These are phyloP conservation scores for Polypedilum vanderplanki DNA, from an alignment of 1,140 invertebrate species.

Conservation along the genomic window DNA sequence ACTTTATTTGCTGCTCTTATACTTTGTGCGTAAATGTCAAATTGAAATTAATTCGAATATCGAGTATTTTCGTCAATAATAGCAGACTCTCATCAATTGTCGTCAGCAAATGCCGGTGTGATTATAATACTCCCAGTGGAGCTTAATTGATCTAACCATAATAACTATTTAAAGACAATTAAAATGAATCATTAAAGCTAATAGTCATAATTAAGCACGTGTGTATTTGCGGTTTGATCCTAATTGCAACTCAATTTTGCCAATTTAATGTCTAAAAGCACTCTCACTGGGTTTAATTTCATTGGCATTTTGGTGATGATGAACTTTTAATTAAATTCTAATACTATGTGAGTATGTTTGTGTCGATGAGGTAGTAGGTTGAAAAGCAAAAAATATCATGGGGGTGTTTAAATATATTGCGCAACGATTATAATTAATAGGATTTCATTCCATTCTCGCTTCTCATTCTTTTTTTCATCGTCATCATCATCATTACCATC, in stretches of 20 bases:
- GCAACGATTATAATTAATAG: constrained; percentile 26
- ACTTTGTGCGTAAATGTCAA: background rate
- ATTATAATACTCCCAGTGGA: background rate
- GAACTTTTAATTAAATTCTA: constrained; percentile 26
- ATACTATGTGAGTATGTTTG: background rate
- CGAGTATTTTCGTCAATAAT: background rate
- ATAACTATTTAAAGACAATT: too few relatives aligned
- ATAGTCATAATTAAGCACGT: too few relatives aligned
- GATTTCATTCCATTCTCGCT: constrained; percentile 3
- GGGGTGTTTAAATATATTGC: background rate
- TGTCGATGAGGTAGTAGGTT: background rate
- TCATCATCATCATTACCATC: background rate
- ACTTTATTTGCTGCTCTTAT: too few relatives aligned
- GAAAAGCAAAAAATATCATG: background rate
- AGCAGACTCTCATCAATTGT: constrained; percentile 7
- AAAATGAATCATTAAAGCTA: too few relatives aligned
- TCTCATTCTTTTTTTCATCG: background rate
- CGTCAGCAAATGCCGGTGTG: background rate
- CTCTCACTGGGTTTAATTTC: background rate
- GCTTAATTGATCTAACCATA: too few relatives aligned
- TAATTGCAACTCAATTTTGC: too few relatives aligned
- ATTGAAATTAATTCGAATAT: background rate
- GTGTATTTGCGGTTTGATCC: too few relatives aligned
- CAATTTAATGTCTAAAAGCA: background rate
- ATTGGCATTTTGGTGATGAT: background rate